phyloP scores from a whole-genome alignment of 2,113 vertebrate genomes.

The Isurus oxyrinchus region DNA sequence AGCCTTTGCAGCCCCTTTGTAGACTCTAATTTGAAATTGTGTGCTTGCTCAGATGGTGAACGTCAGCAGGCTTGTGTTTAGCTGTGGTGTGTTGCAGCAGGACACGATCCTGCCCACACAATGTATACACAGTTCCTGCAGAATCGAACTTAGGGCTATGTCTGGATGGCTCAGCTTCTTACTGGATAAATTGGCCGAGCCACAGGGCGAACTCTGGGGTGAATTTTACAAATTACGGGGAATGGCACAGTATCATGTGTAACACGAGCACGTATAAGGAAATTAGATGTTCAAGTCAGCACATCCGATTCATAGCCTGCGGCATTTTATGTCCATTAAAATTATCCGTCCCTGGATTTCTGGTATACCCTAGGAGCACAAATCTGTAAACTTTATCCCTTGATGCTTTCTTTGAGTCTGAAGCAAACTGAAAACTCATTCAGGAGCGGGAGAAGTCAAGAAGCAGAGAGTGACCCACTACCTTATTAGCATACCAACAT shows the following conservation, averaged over 20 bases:
- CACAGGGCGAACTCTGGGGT: not conserved
- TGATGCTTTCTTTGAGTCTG: not conserved
- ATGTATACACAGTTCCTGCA: not conserved
- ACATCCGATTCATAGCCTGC: not conserved
- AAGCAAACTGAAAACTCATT: not conserved
- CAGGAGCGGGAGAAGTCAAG: not conserved
- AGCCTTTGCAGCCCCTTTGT: too few relatives aligned
- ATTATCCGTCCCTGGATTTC: constrained; percentile 4
- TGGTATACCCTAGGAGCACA: not conserved
- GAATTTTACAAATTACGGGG: not conserved
- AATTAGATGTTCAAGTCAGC: not conserved
- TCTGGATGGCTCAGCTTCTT: not conserved
- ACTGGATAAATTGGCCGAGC: not conserved
- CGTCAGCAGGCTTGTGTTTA: not conserved
- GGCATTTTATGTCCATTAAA: constrained; percentile 1
- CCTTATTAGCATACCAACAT: not conserved
- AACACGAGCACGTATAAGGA: not conserved
- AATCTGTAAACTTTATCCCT: not conserved
- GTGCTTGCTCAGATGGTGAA: not conserved
- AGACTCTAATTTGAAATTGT: not conserved
- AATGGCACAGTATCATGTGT: not conserved
- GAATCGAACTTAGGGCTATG: not conserved
- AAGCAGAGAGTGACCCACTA: not conserved
- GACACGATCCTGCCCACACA: not conserved
- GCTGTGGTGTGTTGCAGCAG: not conserved